Base-by-base conservation (phyloP, 2,797 vertebrate genomes). In the Pristis pectinata region DNA sequence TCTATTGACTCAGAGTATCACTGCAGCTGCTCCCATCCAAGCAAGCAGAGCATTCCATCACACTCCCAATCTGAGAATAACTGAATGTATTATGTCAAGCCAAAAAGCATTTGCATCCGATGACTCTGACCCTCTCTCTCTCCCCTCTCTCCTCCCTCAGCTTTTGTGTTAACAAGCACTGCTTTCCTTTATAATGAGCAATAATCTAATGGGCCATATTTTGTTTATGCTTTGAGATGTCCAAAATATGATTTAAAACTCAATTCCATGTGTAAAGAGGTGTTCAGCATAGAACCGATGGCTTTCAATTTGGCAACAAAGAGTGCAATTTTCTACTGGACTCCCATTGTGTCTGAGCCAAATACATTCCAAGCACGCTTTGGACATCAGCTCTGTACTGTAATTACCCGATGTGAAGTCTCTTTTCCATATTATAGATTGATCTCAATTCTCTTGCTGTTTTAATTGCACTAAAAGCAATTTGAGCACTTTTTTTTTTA, bases 241-340 rank as follows among this genome's bases (percentile, higher is more conserved):
- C 87, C n/a, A 67, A 91, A 91, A 91, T 91, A 91, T 67, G 87
- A 91, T 37, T 67, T 91, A 91, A 91, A 91, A 67, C 87, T 22
- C 37, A 64, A 91, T 67, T 91, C 61, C 87, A 91, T 53, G 67
- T 91, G n/a, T 37, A 91, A 91, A 41, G 87, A 67, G 87, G n/a
- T 67, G 61, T 67, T 91, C 87, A 61, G 64, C 59, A 41, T 22
- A 24, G 87, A 91, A 67, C 13, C n/a, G 87, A 37, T 41, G 34
- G 83, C 27, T 27, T 59, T 87, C 83, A 59, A 67, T 91, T 91
- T 91, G 87, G 87, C 87, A 91, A 41, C 87, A 64, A 61, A 9
- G 61, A 67, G 19, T 41, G 87, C 11, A 91, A 67, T 91, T 91
- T 91, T 61, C 61, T 91, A 37, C 22, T 1, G n/a, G 61, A 24